phyloP scores from a whole-genome alignment of 2,888 invertebrate species.

The Sarcophaga caerulescens region DNA sequence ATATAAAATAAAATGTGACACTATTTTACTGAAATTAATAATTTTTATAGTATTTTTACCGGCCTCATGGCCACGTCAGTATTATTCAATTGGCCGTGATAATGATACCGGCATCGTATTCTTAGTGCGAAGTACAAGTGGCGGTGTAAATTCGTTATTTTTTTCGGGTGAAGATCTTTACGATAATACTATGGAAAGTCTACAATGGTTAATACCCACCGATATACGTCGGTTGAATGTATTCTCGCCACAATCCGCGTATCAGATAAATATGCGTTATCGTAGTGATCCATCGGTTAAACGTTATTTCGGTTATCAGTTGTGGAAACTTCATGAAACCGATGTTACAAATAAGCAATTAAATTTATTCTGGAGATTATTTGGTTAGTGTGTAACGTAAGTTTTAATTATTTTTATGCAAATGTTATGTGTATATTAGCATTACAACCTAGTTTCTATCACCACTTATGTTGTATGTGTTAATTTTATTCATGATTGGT shows the following conservation, averaged over 20 bases:
- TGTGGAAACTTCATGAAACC: slow-evolving; percentile 85
- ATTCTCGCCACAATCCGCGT: slow-evolving; percentile 74
- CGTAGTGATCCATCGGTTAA: slow-evolving; percentile 72
- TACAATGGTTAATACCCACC: slow-evolving; percentile 74
- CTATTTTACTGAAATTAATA: slow-evolving; percentile 10
- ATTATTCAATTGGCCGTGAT: neutral
- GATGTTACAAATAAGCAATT: slow-evolving; percentile 70
- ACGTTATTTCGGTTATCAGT: slow-evolving; percentile 84
- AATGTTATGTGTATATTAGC: neutral
- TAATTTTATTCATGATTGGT: too few species aligned
- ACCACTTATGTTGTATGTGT: too few species aligned
- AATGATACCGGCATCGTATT: slow-evolving; percentile 11
- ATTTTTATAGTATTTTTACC: slow-evolving; percentile 17
- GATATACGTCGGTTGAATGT: slow-evolving; percentile 75
- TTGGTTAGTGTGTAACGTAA: slow-evolving; percentile 72
- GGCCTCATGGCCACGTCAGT: slow-evolving; percentile 17
- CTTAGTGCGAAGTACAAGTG: slow-evolving; percentile 59
- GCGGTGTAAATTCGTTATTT: slow-evolving; percentile 70
- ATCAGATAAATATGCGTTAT: slow-evolving; percentile 76
- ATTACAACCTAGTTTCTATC: too few species aligned
- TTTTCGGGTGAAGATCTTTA: slow-evolving; percentile 71
- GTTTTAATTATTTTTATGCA: slow-evolving; percentile 8
- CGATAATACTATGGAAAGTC: slow-evolving; percentile 73
- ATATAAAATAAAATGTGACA: slow-evolving; percentile 15
- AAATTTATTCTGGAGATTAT: slow-evolving; percentile 71